Conservation (phyloP, 1,140 invertebrate species). For the Anthonomus grandis region DNA sequence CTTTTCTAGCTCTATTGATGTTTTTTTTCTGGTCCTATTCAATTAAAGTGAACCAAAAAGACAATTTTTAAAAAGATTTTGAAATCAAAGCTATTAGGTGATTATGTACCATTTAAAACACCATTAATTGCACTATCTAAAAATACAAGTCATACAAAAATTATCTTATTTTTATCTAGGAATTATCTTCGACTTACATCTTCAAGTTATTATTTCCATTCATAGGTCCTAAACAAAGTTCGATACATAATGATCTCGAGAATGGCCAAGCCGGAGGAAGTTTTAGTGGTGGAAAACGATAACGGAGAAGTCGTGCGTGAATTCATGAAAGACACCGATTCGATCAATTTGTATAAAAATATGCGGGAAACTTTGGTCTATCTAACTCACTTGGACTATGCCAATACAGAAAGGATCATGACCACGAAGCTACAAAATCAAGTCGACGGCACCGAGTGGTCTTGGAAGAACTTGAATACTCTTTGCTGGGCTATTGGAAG, state of each 20-base stretch:
- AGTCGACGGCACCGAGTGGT: slow-evolving; percentile 99
- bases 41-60: no score
- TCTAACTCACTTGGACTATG: slow-evolving; percentile 96
- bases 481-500: slow-evolving; percentile 99
- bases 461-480: slow-evolving; percentile 99
- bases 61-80: no score
- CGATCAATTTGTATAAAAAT: slow-evolving; percentile 99
- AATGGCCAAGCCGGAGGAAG: slow-evolving; percentile 99
- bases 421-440: slow-evolving; percentile 98
- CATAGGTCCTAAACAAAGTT: slow-evolving; percentile 86
- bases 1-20: no score
- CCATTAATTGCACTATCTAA: no score
- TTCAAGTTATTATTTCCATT: no score
- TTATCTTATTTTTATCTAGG: no score
- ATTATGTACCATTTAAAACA: no score
- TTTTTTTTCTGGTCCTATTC: no score
- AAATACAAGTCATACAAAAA: no score
- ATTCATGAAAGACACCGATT: slow-evolving; percentile 99
- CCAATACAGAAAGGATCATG: slow-evolving; percentile 98
- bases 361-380: slow-evolving; percentile 99
- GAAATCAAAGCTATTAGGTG: no score
- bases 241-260: slow-evolving; percentile 98
- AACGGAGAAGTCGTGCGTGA: slow-evolving; percentile 99
- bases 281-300: slow-evolving; percentile 99
- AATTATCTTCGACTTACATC: no score